Evolutionary conservation across 2,888 invertebrate species (phyloP).

Genomic region (Caenorhabditis sp.): DNA sequence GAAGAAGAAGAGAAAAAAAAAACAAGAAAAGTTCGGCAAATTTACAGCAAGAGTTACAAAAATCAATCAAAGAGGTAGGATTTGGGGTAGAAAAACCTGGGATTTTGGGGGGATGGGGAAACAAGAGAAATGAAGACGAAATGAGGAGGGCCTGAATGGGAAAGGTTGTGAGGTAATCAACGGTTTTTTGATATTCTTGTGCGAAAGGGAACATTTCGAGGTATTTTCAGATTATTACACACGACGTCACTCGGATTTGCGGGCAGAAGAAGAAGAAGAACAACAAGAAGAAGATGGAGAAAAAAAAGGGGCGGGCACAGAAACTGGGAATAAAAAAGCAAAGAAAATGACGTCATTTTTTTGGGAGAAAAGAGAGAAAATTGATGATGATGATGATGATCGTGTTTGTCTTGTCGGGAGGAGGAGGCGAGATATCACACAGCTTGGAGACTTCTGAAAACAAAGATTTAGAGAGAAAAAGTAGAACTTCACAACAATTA

Average conservation of each 20-base stretch:
- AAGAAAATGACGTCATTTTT: too few relatives aligned
- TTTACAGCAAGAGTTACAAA: slow-evolving; percentile 31
- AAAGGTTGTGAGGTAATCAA: slow-evolving; percentile 43
- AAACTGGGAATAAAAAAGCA: slow-evolving; percentile 2
- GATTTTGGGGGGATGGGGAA: not conserved
- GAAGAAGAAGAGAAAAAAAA: slow-evolving; percentile 12
- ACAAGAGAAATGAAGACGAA: slow-evolving; percentile 2
- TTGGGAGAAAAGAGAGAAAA: slow-evolving; percentile 19
- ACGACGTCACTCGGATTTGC: too few relatives aligned
- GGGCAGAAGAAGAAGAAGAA: not conserved
- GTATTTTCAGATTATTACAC: not conserved
- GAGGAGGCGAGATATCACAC: not conserved
- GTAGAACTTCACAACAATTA: too few relatives aligned
- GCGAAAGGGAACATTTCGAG: not conserved
- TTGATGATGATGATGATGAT: slow-evolving; percentile 10
- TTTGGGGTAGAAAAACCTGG: slow-evolving; percentile 1
- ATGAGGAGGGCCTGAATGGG: not conserved
- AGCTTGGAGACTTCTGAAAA: slow-evolving; percentile 35
- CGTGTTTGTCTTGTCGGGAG: not conserved
- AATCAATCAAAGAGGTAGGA: slow-evolving; percentile 32
- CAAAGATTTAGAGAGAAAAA: too few relatives aligned
- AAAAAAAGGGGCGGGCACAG: slow-evolving; percentile 7
- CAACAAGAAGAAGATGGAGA: not conserved
- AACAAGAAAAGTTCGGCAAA: not conserved
- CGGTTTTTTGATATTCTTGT: slow-evolving; percentile 24